phyloP scores from a whole-genome alignment of 1,140 invertebrate genomes.

The Stegodyphus mimosarum region DNA sequence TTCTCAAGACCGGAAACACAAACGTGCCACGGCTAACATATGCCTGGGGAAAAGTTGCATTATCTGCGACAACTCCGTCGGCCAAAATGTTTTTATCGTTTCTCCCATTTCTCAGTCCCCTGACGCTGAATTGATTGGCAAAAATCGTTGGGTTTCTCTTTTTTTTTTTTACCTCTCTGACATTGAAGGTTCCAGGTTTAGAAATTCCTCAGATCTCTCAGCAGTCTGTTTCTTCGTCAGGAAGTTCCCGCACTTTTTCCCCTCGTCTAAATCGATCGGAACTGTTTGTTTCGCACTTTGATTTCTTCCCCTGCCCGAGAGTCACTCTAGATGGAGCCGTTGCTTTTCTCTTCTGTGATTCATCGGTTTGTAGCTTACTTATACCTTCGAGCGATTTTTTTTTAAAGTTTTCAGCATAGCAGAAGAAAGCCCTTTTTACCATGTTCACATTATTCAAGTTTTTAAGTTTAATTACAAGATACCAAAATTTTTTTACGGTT shows the following conservation, averaged over 20 bases:
- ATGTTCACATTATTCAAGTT: too few relatives aligned
- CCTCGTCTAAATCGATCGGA: constrained; percentile 22
- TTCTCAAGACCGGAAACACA: constrained; percentile 29
- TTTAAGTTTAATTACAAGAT: too few relatives aligned
- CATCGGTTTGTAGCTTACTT: too few relatives aligned
- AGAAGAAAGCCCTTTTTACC: too few relatives aligned
- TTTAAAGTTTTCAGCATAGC: too few relatives aligned
- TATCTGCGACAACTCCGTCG: constrained; percentile 35
- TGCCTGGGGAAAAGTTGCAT: constrained; percentile 28
- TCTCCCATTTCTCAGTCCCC: constrained; percentile 12
- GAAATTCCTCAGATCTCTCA: constrained; percentile 43
- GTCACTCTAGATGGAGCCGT: too few relatives aligned
- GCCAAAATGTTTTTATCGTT: constrained; percentile 53
- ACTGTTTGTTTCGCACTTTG: constrained; percentile 41
- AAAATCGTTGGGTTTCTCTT: constrained; percentile 52
- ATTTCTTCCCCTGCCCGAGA: not conserved
- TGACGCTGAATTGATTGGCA: constrained; percentile 46
- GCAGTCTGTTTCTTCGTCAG: constrained; percentile 30
- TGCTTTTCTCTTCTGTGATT: too few relatives aligned
- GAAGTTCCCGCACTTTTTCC: constrained; percentile 12
- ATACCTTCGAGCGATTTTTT: too few relatives aligned
- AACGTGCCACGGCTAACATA: constrained; percentile 32
- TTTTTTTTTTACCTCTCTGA: constrained; percentile 44
- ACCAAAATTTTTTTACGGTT: too few relatives aligned
- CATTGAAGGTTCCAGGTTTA: constrained; percentile 45